These are phyloP conservation scores for Canis aureus DNA, from an alignment of 2,113 vertebrate species.

Conservation along the genomic window DNA sequence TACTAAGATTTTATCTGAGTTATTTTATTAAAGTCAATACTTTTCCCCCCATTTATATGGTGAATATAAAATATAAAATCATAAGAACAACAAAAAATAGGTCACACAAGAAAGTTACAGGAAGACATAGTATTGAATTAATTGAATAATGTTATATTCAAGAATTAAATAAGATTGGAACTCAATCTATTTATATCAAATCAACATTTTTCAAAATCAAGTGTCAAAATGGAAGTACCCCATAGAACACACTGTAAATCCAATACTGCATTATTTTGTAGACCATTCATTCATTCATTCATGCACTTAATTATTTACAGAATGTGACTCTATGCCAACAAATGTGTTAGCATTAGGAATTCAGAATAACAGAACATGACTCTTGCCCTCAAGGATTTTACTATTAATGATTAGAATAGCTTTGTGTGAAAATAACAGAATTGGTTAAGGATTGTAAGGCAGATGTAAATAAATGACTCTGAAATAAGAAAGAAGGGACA, in stretches of 20 bases:
- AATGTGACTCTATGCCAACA: not conserved
- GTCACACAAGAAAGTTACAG: not conserved
- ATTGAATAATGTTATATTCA: not conserved
- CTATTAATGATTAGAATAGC: not conserved
- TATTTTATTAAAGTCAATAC: not conserved
- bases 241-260: rapidly evolving
- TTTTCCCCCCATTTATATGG: not conserved
- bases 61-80: not conserved
- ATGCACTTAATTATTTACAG: not conserved
- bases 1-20: not conserved
- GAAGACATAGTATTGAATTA: not conserved
- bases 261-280: not conserved
- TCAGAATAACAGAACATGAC: not conserved
- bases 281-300: not conserved
- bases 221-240: not conserved
- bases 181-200: not conserved
- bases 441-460: not conserved
- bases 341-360: not conserved
- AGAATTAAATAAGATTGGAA: not conserved
- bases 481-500: not conserved
- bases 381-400: not conserved
- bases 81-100: not conserved
- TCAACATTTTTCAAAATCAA: not conserved
- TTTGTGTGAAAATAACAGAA: not conserved
- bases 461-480: not conserved